phyloP scores from a whole-genome alignment of 2,888 invertebrate species.

The Lasioglossum pauxillum region DNA sequence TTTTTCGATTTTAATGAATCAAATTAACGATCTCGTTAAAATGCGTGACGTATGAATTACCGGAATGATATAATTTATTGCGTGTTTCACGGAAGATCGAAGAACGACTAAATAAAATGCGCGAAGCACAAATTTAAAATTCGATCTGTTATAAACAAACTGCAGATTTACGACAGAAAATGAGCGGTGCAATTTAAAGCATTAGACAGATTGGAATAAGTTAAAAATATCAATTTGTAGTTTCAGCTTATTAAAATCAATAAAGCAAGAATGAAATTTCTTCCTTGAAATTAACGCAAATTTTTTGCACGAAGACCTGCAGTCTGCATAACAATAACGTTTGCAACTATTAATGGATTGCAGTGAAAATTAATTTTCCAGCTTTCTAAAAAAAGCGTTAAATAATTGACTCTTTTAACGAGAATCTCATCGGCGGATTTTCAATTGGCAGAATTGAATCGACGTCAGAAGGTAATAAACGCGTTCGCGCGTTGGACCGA shows the following conservation, averaged over 20 bases:
- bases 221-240: background rate
- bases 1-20: background rate
- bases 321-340: background rate
- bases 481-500: conserved; percentile 17
- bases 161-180: too few species aligned
- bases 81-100: background rate
- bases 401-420: background rate
- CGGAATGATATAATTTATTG: background rate
- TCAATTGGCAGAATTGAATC: conserved; percentile 26
- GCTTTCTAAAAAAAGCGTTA: background rate
- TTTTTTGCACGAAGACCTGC: background rate
- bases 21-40: conserved; percentile 4
- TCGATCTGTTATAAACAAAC: too few species aligned
- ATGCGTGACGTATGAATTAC: background rate
- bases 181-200: too few species aligned
- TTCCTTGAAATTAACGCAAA: background rate
- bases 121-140: background rate
- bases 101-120: background rate
- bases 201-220: background rate
- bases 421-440: background rate
- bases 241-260: background rate
- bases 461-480: conserved; percentile 40
- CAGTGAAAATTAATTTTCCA: background rate
- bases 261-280: background rate
- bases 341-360: background rate